Evolutionary conservation across 2,113 vertebrate species (phyloP).

Genomic region (Cinclus mexicanus): DNA sequence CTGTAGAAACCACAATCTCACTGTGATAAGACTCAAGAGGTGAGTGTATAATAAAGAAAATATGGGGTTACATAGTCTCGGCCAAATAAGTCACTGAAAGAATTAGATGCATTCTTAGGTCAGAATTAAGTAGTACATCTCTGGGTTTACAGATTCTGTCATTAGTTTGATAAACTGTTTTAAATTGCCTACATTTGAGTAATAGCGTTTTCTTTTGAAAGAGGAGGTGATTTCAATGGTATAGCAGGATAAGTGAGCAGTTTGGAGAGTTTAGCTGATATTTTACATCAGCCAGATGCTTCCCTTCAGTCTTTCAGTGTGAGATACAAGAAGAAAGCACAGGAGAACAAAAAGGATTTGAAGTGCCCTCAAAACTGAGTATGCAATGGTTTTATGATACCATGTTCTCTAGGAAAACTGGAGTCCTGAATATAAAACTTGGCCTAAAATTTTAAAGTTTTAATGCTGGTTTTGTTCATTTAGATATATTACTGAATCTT

Average conservation of each 20-base stretch:
- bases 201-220: neutral
- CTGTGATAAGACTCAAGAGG: neutral
- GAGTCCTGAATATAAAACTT: neutral
- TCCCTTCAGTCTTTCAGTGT: neutral
- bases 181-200: neutral
- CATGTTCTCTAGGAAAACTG: neutral
- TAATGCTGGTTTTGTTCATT: neutral
- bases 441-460: neutral
- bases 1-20: neutral
- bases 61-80: rapidly evolving
- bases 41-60: neutral
- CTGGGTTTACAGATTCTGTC: neutral
- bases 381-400: neutral
- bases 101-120: neutral
- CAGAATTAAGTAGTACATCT: neutral
- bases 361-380: neutral
- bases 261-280: neutral
- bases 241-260: neutral
- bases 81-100: neutral
- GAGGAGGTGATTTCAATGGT: neutral
- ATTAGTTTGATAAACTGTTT: neutral
- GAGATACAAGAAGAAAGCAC: neutral
- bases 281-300: neutral
- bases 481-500: neutral
- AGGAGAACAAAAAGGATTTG: neutral